Evolutionary conservation across 2,113 vertebrate genomes (phyloP).

Genomic region (Protobothrops mucrosquamatus): DNA sequence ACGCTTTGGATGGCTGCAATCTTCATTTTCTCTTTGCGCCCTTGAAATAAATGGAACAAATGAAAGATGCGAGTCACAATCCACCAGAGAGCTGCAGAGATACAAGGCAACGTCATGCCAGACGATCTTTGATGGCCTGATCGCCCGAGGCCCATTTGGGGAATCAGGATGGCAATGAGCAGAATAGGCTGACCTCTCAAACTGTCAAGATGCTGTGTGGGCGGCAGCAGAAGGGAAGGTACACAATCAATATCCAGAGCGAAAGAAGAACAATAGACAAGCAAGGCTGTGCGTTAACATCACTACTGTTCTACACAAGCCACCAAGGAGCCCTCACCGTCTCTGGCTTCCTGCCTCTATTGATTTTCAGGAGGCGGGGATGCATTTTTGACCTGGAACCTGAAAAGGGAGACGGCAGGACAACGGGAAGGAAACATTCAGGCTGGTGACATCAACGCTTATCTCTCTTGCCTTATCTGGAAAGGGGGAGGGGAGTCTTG

Average conservation of each 20-base stretch:
- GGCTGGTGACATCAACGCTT: neutral
- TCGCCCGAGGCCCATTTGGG: constrained; percentile 25
- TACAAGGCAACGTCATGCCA: constrained; percentile 33
- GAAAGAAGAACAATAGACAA: neutral
- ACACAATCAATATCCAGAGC: neutral
- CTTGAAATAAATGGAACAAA: constrained; percentile 24
- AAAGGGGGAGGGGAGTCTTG: neutral
- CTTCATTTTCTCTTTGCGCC: constrained; percentile 43
- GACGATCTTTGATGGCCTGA: constrained; percentile 36
- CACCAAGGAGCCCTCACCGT: neutral
- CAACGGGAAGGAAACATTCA: neutral
- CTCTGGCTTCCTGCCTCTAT: neutral
- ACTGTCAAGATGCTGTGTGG: neutral
- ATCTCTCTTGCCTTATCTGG: neutral
- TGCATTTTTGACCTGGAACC: neutral
- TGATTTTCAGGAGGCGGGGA: neutral
- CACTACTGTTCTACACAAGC: neutral
- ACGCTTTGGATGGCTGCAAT: constrained; percentile 6
- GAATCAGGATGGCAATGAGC: neutral
- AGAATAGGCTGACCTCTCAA: constrained; percentile 3
- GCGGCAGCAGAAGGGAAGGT: neutral
- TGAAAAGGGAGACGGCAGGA: neutral
- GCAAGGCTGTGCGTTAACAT: neutral
- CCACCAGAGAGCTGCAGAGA: constrained; percentile 13
- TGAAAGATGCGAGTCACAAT: constrained; percentile 21